Base-by-base conservation (phyloP, 2,888 invertebrate genomes). In the Glaucopsyche alexis region DNA sequence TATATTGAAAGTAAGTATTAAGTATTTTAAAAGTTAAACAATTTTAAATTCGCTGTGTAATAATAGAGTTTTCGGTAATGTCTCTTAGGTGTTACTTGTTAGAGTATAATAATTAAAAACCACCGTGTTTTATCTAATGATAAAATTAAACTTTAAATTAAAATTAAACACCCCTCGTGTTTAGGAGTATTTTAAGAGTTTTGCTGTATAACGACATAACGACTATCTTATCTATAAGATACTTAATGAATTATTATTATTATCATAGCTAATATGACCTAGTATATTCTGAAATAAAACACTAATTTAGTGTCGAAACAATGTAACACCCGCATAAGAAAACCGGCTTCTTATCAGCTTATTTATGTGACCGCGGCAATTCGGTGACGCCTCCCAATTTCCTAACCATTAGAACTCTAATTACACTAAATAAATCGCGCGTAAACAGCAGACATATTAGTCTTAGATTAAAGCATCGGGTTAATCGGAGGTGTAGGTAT, bases 321-420 rank as follows among this genome's bases (percentile, higher is more conserved):
- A 29, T 60, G 29, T 74, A 70, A 72, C 66, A 50, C 90, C 90
- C 90, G 88, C 88, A 90, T 90, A 80, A 78, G 79, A 77, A 29
- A 83, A 84, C 69, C 75, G 79, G 79, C 77, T 78, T 85, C 87
- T 88, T 88, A 87, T 86, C 84, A 81, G 79, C 80, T 85, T 87
- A 87, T 91, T 91, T 89, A 91, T 89, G 89, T 81, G 83, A 83
- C 89, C 86, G 81, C 84, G 74, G 29, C 77, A 76, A 78, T 75
- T 74, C 72, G 71, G 73, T 70, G 74, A 75, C 73, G 65, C 72
- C 50, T 74, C 60, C 52, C 16, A 73, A 73, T 69, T 42, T 66
- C 66, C 66, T 40, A 40, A 49, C 29, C 69, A 69, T 47, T 47
- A 69, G 13, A 29, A 14, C 14, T 29, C 65, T 42, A 66, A 66